phyloP scores from a whole-genome alignment of 2,113 vertebrate species.

The Silurus meridionalis region DNA sequence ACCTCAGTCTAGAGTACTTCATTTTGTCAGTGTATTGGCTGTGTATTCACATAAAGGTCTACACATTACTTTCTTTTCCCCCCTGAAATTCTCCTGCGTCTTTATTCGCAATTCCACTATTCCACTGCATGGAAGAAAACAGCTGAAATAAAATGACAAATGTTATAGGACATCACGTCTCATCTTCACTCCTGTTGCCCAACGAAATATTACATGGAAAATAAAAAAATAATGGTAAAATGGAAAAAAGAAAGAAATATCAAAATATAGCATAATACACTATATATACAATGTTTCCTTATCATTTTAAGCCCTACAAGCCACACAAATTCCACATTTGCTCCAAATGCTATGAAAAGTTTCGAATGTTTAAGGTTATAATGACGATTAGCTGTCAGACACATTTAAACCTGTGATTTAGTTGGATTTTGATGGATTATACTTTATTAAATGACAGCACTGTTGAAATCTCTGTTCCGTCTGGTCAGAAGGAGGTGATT shows the following conservation, averaged over 20 bases:
- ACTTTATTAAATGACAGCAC: neutral
- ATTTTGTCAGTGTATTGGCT: slow-evolving; percentile 20
- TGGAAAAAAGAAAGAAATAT: neutral
- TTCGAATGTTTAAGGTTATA: neutral
- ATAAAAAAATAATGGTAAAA: neutral
- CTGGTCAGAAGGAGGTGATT: neutral
- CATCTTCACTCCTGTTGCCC: neutral
- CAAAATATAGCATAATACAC: neutral
- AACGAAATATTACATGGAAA: neutral
- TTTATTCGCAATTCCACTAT: neutral
- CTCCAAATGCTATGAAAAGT: neutral
- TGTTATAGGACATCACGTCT: neutral
- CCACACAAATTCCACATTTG: neutral
- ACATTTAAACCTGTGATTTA: neutral
- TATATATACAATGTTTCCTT: neutral
- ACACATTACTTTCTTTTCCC: slow-evolving; percentile 17
- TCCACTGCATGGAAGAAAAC: neutral
- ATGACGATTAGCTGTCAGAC: neutral
- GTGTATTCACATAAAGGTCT: slow-evolving; percentile 8
- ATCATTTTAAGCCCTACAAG: neutral
- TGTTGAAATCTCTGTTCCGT: neutral
- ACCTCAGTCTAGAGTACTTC: neutral
- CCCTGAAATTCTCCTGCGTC: neutral
- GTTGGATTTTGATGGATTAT: neutral
- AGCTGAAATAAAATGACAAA: neutral